Conservation (phyloP, 2,113 vertebrate genomes). For the Canis aureus region DNA sequence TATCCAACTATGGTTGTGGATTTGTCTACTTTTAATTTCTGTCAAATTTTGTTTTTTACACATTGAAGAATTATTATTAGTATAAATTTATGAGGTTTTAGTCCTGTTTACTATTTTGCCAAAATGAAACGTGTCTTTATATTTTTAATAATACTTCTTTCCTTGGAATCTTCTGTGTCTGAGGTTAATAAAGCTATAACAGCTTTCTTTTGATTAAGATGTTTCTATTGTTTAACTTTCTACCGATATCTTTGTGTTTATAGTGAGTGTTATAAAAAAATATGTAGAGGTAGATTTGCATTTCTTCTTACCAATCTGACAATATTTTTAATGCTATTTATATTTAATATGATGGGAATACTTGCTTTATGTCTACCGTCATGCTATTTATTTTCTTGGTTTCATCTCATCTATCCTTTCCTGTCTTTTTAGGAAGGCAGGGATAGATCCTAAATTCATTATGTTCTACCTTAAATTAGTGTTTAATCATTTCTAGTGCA, state of each 20-base stretch:
- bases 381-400: neutral
- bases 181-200: neutral
- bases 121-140: neutral
- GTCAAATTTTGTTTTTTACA: neutral
- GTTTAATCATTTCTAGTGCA: neutral
- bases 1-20: neutral
- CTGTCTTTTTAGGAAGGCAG: neutral
- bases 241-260: neutral
- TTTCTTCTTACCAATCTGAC: neutral
- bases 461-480: neutral
- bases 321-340: neutral
- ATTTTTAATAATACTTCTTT: conserved; percentile 10
- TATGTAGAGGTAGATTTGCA: neutral
- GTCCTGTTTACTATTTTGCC: neutral
- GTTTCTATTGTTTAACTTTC: neutral
- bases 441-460: neutral
- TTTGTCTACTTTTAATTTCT: neutral
- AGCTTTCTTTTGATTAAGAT: neutral
- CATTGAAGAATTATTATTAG: neutral
- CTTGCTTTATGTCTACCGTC: neutral
- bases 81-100: neutral
- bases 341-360: neutral
- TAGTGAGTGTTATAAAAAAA: neutral
- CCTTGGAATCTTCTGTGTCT: neutral
- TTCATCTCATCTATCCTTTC: neutral